Base-by-base conservation (phyloP, 2,797 vertebrate genomes). In the Rhynchonycteris naso region DNA sequence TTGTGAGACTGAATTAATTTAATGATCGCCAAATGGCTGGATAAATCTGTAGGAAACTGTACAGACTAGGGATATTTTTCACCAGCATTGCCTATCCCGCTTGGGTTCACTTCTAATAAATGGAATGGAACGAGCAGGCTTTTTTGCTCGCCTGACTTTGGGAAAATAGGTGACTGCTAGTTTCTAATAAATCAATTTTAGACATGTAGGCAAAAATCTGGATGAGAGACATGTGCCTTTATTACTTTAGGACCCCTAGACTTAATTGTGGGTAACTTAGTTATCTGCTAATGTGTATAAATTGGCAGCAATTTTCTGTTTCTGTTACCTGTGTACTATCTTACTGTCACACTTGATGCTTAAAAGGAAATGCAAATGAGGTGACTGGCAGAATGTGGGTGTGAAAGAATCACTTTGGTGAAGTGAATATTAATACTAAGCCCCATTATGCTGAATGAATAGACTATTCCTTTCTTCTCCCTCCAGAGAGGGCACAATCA, bases 401-500 rank as follows among this genome's bases (percentile, higher is more conserved):
- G 1, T 58, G 35, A 95, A 90, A 94, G 65, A 97, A 94, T 68
- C 0, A 0, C 82, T 97, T 97, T 90, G 85, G 90, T 88, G 97
- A 85, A 97, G 83, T 91, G 61, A 30, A 93, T 95, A 58, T 96
- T 97, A 90, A 90, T 94, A 93, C 96, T 30, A 82, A 95, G 90
- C 88, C 86, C 65, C 94, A 83, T 97, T 96, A 18, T 94, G 91
- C 69, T 83, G 35, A 79, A 91, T 96, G 98, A 97, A 97, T 97
- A 94, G 96, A 93, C 83, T 90, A 12, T 95, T 97, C 92, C 80
- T 98, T 96, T 96, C 47, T 97, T 98, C 80, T 95, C 54, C 75
- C 88, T 97, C 93, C 97, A 99, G 99, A 97, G 99, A 99, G 97
- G 99, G 99, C 88, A 99, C 99, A 1, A 98, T 99, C 96, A 99